Evolutionary conservation across 2,797 vertebrate species (phyloP), one percentile per base, ranked within the genome.

Genomic region (Typhlichthys eigenmanni): DNA sequence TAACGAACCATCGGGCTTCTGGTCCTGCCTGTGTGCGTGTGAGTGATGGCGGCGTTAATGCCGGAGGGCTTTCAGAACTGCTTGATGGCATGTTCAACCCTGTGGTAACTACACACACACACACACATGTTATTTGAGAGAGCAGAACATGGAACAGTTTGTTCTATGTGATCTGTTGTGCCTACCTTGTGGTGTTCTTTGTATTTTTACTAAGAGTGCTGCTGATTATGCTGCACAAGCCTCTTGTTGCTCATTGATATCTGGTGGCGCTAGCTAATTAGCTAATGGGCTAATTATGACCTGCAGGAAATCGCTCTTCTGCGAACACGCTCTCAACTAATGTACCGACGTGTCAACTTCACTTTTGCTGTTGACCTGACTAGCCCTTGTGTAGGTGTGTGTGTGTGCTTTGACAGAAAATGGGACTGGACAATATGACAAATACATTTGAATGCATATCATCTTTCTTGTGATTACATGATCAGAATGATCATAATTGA

Each of bases 221-320:
- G 57, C 66, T 47, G 55, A n/a, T 49, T 71, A 54, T 5, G 48
- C 60, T 11, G 3, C 61, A 32, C 59, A 19, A 11, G 9, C 68
- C 60, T 83, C 68, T 66, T 48, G 58, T 61, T 14, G 66, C 66
- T 58, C 43, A 1, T 45, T 58, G 51, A 70, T 58, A 70, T 58
- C 32, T 64, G 56, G 72, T 16, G 59, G 55, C 78, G 74, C 64
- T 29, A 68, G 71, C 59, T 71, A 75, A 88, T 85, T 79, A 83
- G 74, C 81, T 83, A 84, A 87, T 82, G 55, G 68, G 64, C 73
- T 83, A 78, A 79, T 82, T 73, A 87, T 66, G 77, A 79, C 77
- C 80, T 69, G 16, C 60, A 80, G 77, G 75, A 80, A 47, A 69
- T 71, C 59, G 0, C 59, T 55, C 69, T 72, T 60, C 60, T 71